A percentile compares a stretch with the other conserved stretches of the same genome.
Conservation (phyloP, 2,113 vertebrate genomes). For the Anarrhichthys ocellatus region DNA sequence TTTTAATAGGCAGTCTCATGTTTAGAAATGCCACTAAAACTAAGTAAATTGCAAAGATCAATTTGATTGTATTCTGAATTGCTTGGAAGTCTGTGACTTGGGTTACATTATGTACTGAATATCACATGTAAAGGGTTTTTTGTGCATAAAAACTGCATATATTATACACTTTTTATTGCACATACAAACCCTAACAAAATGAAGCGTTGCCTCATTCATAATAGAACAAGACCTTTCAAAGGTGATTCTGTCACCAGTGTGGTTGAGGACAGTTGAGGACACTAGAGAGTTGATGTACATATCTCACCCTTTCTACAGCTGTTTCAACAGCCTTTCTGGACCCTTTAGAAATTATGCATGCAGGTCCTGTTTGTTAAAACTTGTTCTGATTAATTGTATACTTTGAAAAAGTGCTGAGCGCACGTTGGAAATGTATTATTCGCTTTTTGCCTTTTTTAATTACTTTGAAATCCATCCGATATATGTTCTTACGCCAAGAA, state of each 20-base stretch:
- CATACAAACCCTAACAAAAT: conserved; percentile 61
- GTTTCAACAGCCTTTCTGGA: conserved; percentile 73
- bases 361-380: conserved; percentile 82
- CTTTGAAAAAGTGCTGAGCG: conserved; percentile 76
- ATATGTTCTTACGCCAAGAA: conserved; percentile 71
- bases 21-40: conserved; percentile 76
- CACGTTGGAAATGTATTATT: conserved; percentile 83
- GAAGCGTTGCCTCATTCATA: conserved; percentile 69
- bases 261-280: conserved; percentile 68
- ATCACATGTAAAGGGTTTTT: conserved; percentile 61
- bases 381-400: conserved; percentile 84
- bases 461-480: conserved; percentile 84
- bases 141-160: conserved; percentile 82
- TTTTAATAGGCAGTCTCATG: conserved; percentile 75
- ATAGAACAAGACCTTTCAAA: conserved; percentile 60
- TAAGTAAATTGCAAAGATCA: conserved; percentile 75
- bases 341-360: conserved; percentile 81
- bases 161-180: conserved; percentile 84
- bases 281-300: conserved; percentile 81
- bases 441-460: conserved; percentile 82
- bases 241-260: conserved; percentile 60
- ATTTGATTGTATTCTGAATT: conserved; percentile 80
- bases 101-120: conserved; percentile 68
- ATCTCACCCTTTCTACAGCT: conserved; percentile 78
- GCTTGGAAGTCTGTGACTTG: conserved; percentile 81